A percentile compares a stretch with the other conserved stretches of the same genome.
Evolutionary conservation across 2,797 vertebrate genomes (phyloP).

Genomic region (Pyrocephalus nanus): DNA sequence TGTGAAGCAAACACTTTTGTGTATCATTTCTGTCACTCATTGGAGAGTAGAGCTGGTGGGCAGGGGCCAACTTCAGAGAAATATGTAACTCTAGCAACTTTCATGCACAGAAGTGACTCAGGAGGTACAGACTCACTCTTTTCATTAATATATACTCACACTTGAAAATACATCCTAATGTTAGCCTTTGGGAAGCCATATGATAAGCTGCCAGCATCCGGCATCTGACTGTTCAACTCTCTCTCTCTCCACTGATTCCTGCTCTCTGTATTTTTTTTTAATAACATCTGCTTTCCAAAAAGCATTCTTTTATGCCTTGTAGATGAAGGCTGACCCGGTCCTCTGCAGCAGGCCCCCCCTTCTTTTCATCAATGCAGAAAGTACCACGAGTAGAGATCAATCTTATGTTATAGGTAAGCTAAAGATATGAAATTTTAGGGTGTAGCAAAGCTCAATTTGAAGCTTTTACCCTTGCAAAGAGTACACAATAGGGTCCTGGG

Average conservation of each 20-base stretch:
- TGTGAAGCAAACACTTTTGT: not conserved
- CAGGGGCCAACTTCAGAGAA: not conserved
- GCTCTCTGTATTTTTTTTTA: not conserved
- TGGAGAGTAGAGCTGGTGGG: not conserved
- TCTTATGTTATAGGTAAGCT: not conserved
- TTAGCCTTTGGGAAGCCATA: not conserved
- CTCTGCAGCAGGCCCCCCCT: not conserved
- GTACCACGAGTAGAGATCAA: not conserved
- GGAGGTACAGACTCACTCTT: not conserved
- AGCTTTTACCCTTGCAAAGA: not conserved
- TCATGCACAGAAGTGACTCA: fast-evolving
- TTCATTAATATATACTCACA: not conserved
- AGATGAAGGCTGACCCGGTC: not conserved
- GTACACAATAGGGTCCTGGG: not conserved
- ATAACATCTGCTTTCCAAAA: not conserved
- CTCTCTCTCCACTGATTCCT: not conserved
- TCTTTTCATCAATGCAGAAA: not conserved
- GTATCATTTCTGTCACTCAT: not conserved
- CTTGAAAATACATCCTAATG: not conserved
- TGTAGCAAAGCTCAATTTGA: not conserved
- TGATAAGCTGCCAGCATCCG: not conserved
- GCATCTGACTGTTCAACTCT: not conserved
- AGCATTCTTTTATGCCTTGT: not conserved
- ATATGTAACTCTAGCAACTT: not conserved
- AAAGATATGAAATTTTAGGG: not conserved